These are phyloP conservation scores for Chinchilla lanigera DNA, from an alignment of 2,113 vertebrate genomes.

Conservation along the genomic window DNA sequence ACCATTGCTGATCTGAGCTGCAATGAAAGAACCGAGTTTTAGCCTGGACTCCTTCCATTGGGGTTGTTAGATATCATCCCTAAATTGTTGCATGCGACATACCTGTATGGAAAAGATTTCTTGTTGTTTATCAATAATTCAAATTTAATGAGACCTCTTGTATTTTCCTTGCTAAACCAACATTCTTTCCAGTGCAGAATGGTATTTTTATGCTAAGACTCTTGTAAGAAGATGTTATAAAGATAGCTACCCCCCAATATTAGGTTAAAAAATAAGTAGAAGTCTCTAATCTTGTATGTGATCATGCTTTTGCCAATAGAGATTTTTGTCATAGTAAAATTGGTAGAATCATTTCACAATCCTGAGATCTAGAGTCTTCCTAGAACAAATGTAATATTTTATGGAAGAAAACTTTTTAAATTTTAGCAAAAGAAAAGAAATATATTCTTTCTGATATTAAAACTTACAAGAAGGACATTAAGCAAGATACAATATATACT, in stretches of 20 bases:
- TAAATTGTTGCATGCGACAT: background rate
- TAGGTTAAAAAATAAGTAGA: background rate
- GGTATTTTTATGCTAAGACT: background rate
- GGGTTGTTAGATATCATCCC: background rate
- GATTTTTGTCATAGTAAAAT: background rate
- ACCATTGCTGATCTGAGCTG: background rate
- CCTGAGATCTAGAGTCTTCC: background rate
- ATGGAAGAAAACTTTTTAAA: background rate
- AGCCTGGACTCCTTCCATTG: background rate
- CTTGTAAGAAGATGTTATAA: background rate
- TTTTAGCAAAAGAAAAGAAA: background rate
- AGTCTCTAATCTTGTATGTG: background rate
- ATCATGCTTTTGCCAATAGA: background rate
- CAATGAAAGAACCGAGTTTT: background rate
- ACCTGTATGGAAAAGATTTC: background rate
- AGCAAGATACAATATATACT: background rate
- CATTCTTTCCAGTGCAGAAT: background rate
- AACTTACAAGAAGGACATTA: background rate
- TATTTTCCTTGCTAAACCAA: background rate
- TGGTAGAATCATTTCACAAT: background rate
- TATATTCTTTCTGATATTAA: background rate
- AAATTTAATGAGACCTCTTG: background rate
- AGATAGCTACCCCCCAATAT: background rate
- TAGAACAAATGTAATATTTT: background rate
- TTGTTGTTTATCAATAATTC: background rate